phyloP scores from a whole-genome alignment of 2,888 invertebrate species.

The Volucella bombylans region DNA sequence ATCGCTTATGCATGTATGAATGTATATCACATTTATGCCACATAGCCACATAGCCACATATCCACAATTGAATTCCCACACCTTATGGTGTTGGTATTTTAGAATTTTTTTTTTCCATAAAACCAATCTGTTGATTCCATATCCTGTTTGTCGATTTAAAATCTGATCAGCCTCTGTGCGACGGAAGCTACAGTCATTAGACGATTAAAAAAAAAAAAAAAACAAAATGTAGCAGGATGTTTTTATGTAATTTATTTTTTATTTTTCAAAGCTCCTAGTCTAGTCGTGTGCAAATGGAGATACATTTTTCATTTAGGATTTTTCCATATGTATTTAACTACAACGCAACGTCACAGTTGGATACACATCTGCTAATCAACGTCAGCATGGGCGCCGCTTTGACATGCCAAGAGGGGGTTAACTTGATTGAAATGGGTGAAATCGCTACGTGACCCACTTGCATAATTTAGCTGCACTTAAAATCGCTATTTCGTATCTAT shows the following conservation, averaged over 20 bases:
- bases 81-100: slow-evolving; percentile 25
- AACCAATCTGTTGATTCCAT: slow-evolving; percentile 45
- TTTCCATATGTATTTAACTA: slow-evolving; percentile 22
- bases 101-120: slow-evolving; percentile 3
- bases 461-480: slow-evolving; percentile 73
- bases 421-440: slow-evolving; percentile 70
- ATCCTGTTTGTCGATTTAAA: slow-evolving; percentile 39
- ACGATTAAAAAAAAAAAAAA: slow-evolving; percentile 27
- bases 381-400: slow-evolving; percentile 66
- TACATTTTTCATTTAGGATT: slow-evolving; percentile 52
- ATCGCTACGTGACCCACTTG: slow-evolving; percentile 72
- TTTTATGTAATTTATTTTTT: not conserved
- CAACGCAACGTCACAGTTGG: slow-evolving; percentile 54
- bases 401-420: slow-evolving; percentile 56
- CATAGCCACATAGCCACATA: not conserved
- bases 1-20: not conserved
- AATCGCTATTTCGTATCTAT: slow-evolving; percentile 68
- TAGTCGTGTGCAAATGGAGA: slow-evolving; percentile 20
- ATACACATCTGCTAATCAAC: slow-evolving; percentile 72
- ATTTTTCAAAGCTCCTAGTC: not conserved
- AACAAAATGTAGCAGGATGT: no score
- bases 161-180: not conserved
- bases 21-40: not conserved
- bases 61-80: slow-evolving; percentile 39
- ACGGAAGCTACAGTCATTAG: slow-evolving; percentile 41